phyloP scores from a whole-genome alignment of 2,797 vertebrate species.

The Peromyscus nudipes region DNA sequence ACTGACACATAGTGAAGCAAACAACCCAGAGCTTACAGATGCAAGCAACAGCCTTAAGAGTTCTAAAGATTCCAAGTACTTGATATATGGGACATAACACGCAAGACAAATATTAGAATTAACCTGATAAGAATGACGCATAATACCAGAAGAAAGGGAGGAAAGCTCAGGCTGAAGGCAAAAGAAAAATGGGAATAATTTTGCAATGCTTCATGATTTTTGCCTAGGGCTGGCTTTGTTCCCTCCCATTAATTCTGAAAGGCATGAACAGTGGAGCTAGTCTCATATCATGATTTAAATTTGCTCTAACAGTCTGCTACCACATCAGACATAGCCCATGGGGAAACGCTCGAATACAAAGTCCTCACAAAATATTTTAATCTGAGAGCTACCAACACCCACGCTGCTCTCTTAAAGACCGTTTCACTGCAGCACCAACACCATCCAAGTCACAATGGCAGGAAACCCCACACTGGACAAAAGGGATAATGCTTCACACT shows the following conservation, averaged over 20 bases:
- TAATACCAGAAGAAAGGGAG: background rate
- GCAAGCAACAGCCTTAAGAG: background rate
- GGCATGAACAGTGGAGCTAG: background rate
- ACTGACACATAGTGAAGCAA: constrained; percentile 7
- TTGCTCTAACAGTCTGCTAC: background rate
- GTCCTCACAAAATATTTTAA: constrained; percentile 1
- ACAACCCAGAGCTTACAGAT: background rate
- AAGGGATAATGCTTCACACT: background rate
- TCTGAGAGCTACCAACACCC: background rate
- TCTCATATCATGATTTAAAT: background rate
- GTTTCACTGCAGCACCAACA: background rate
- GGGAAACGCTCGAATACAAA: constrained; percentile 13
- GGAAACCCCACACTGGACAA: background rate
- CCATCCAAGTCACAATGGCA: background rate
- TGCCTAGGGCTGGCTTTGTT: background rate
- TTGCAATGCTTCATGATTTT: background rate
- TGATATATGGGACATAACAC: background rate
- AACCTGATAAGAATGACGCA: background rate
- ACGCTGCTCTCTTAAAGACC: background rate
- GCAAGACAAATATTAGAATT: constrained; percentile 22
- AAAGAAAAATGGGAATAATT: constrained; percentile 37
- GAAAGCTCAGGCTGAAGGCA: background rate
- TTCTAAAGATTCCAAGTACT: background rate
- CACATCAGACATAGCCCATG: background rate
- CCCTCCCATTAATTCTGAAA: background rate